Evolutionary conservation across 2,888 invertebrate genomes (phyloP).

Genomic region (Globia sparganii): DNA sequence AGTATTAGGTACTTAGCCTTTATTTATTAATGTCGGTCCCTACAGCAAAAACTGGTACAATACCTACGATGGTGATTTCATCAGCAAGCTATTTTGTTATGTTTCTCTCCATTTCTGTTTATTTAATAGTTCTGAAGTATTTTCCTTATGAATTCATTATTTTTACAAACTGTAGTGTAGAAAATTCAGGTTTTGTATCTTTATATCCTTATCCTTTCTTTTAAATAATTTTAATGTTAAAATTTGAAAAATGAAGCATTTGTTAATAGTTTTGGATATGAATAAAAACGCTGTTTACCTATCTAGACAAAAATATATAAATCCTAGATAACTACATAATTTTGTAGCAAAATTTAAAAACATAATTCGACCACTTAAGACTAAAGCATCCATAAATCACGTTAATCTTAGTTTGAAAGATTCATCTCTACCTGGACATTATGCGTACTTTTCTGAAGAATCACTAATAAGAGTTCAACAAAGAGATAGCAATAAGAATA

Average conservation of each 20-base stretch:
- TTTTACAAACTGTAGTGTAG: conserved; percentile 27
- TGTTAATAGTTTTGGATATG: not conserved
- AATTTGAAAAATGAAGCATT: not conserved
- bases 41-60: not conserved
- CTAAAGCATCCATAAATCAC: not conserved
- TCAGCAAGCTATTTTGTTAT: conserved; percentile 39
- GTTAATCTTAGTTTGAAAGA: not conserved
- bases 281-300: conserved; percentile 6
- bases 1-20: not conserved
- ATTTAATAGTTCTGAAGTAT: conserved; percentile 29
- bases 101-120: conserved; percentile 27
- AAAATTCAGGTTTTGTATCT: conserved; percentile 19
- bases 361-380: not conserved
- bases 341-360: not conserved
- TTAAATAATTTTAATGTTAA: conserved; percentile 9
- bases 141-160: conserved; percentile 52
- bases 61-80: conserved; percentile 34
- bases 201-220: too few relatives aligned
- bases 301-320: conserved; percentile 5
- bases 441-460: not conserved
- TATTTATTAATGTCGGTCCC: too few relatives aligned
- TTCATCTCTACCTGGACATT: not conserved
- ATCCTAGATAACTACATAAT: not conserved
- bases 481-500: not conserved
- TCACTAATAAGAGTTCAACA: not conserved